Percentiles rank a stretch among this genome's conserved stretches.
Conservation (phyloP, 2,113 vertebrate genomes). For the Raja brachyura region DNA sequence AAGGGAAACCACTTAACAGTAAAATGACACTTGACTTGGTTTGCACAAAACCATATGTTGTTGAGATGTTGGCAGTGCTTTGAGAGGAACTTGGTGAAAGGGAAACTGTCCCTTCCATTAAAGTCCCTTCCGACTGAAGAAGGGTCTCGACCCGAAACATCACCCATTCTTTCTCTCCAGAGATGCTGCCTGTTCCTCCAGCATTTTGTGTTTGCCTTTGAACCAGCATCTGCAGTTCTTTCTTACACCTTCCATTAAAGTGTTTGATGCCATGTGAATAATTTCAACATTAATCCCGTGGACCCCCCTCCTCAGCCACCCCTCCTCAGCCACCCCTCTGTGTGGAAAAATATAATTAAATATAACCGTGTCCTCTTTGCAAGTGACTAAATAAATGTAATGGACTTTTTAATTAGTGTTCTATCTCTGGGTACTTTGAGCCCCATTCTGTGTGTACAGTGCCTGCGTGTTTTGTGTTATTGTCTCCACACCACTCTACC, state of each 20-base stretch:
- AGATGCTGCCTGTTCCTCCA: too few species aligned
- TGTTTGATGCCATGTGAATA: not conserved
- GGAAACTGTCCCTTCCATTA: not conserved
- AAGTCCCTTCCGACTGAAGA: too few species aligned
- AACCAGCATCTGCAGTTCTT: too few species aligned
- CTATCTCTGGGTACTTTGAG: too few species aligned
- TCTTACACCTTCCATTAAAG: not conserved
- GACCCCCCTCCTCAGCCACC: too few species aligned
- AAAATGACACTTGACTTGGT: not conserved
- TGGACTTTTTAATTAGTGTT: not conserved
- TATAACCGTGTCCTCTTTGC: not conserved
- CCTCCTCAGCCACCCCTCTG: not conserved
- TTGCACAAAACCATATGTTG: not conserved
- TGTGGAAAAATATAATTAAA: not conserved
- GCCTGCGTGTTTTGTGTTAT: too few species aligned
- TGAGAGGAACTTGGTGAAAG: not conserved
- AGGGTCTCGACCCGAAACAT: too few species aligned
- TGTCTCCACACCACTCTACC: too few species aligned
- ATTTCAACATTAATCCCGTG: not conserved
- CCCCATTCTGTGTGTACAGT: too few species aligned
- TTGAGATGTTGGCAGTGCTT: not conserved
- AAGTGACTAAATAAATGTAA: not conserved
- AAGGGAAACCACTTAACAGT: not conserved
- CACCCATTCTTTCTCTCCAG: too few species aligned
- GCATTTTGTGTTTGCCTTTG: too few species aligned